Evolutionary conservation across 2,888 invertebrate genomes (phyloP).

Genomic region (Synanthedon vespiformis): DNA sequence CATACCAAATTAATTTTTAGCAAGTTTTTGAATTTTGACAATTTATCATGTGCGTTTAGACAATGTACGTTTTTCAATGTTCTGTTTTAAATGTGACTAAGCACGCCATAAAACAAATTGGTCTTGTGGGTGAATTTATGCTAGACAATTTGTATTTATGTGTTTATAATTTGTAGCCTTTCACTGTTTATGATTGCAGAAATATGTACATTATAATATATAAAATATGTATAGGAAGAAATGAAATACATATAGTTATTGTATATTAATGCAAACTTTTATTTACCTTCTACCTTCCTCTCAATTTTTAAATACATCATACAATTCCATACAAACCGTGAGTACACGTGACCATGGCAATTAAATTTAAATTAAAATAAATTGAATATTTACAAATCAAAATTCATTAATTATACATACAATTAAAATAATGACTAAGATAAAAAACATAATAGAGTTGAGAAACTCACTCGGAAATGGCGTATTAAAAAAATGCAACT

Average conservation of each 20-base stretch:
- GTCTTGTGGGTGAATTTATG: neutral
- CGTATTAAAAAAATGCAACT: slow-evolving; percentile 32
- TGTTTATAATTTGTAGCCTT: slow-evolving; percentile 21
- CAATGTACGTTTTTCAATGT: too few species aligned
- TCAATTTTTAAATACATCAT: slow-evolving; percentile 58
- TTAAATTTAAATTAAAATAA: slow-evolving; percentile 57
- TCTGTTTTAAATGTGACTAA: neutral
- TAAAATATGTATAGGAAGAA: slow-evolving; percentile 12
- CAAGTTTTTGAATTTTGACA: too few species aligned
- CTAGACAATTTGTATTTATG: neutral
- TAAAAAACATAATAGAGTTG: slow-evolving; percentile 42
- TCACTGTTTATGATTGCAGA: slow-evolving; percentile 32
- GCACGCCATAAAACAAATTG: neutral
- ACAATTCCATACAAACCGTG: slow-evolving; percentile 48
- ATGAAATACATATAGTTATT: slow-evolving; percentile 35
- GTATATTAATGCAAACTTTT: slow-evolving; percentile 60
- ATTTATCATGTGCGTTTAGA: too few species aligned
- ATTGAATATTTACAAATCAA: slow-evolving; percentile 65
- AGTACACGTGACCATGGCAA: slow-evolving; percentile 61
- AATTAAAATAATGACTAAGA: slow-evolving; percentile 67
- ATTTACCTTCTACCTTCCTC: slow-evolving; percentile 60
- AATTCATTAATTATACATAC: slow-evolving; percentile 52
- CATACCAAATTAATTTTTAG: too few species aligned
- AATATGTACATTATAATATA: slow-evolving; percentile 5
- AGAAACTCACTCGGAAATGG: slow-evolving; percentile 39